These are phyloP conservation scores for Oryzias celebensis DNA, from an alignment of 2,113 vertebrate species.

Conservation along the genomic window DNA sequence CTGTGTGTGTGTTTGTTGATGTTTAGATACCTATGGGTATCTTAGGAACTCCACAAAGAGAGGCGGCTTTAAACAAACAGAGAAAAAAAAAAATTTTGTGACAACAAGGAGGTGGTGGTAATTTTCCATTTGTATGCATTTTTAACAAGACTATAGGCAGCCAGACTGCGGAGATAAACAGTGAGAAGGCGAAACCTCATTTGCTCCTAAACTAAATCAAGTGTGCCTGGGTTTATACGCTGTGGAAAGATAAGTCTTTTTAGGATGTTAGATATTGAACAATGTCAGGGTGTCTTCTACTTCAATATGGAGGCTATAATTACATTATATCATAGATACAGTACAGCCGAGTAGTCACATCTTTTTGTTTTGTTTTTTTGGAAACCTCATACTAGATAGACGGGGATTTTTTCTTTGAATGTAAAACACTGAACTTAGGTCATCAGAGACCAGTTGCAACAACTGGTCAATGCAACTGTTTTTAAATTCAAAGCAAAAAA, in stretches of 20 bases:
- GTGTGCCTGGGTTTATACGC: constrained; percentile 3
- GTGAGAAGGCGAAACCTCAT: constrained; percentile 9
- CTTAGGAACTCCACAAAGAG: constrained; percentile 7
- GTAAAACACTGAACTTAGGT: too few relatives aligned
- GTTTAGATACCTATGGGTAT: constrained; percentile 7
- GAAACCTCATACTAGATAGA: too few relatives aligned
- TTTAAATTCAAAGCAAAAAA: too few relatives aligned
- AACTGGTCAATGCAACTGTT: too few relatives aligned
- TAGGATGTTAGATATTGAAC: constrained; percentile 9
- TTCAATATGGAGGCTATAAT: not conserved
- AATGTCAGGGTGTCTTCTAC: constrained; percentile 6
- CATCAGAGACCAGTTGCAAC: too few relatives aligned
- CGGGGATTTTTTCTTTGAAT: too few relatives aligned
- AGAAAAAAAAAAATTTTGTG: constrained; percentile 12
- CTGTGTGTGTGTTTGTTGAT: constrained; percentile 9
- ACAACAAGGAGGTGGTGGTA: constrained; percentile 10
- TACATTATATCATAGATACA: constrained; percentile 6
- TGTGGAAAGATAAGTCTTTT: not conserved
- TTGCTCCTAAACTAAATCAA: constrained; percentile 33
- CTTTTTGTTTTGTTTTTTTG: too few relatives aligned
- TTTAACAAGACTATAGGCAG: constrained; percentile 12
- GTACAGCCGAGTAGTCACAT: not conserved
- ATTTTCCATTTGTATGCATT: constrained; percentile 24
- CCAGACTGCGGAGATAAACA: constrained; percentile 2
- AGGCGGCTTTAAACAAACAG: not conserved